Conservation (phyloP, 2,888 invertebrate species). For the Nemurella pictetii region DNA sequence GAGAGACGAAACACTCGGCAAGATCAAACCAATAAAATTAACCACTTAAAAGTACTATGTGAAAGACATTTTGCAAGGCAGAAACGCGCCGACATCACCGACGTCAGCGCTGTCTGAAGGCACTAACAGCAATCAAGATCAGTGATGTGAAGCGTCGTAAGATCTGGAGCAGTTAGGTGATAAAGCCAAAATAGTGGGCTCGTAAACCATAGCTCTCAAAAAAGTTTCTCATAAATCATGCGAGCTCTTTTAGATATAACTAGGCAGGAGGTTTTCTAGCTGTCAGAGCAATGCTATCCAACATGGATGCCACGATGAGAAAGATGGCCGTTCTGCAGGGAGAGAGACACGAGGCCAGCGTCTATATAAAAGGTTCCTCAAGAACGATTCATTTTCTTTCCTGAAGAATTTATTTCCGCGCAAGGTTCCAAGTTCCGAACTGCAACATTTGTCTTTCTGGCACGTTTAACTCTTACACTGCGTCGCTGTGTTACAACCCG, state of each 20-base stretch:
- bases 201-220: slow-evolving; percentile 38
- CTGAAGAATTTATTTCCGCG: slow-evolving; percentile 40
- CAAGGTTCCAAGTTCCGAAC: slow-evolving; percentile 37
- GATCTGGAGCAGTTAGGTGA: slow-evolving; percentile 33
- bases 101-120: slow-evolving; percentile 2
- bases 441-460: slow-evolving; percentile 38
- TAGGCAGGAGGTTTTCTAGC: slow-evolving; percentile 31
- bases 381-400: slow-evolving; percentile 38
- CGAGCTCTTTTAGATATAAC: slow-evolving; percentile 35
- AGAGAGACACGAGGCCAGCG: slow-evolving; percentile 20
- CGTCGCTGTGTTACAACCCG: not conserved
- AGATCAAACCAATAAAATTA: slow-evolving; percentile 19
- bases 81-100: not conserved
- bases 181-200: slow-evolving; percentile 37
- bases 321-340: slow-evolving; percentile 19
- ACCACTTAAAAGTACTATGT: slow-evolving; percentile 15
- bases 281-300: slow-evolving; percentile 28
- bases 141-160: not conserved
- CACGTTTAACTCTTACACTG: slow-evolving; percentile 29
- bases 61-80: slow-evolving; percentile 12
- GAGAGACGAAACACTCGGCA: not conserved
- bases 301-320: slow-evolving; percentile 23
- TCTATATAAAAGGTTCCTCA: slow-evolving; percentile 34
- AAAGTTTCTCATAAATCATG: slow-evolving; percentile 37
- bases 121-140: not conserved